Conservation (phyloP, 2,888 invertebrate genomes). For the Drosophila rubida region DNA sequence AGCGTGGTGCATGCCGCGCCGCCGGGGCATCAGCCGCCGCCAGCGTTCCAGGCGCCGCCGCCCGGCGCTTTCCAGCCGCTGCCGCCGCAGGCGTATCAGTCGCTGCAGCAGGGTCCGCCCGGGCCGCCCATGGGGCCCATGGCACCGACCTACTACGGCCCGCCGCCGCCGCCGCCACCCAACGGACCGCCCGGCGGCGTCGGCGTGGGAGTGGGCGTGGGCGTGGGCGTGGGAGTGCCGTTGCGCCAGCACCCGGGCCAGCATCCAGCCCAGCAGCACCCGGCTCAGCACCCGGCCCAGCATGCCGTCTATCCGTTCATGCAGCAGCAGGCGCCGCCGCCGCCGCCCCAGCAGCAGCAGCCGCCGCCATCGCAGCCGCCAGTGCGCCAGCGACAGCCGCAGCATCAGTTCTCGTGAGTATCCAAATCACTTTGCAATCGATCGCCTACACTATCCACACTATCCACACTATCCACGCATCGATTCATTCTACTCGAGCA, state of each 20-base stretch:
- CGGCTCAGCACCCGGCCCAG: constrained; percentile 46
- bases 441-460: too few relatives aligned
- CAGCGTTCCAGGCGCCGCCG: constrained; percentile 82
- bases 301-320: constrained; percentile 84
- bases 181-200: constrained; percentile 60
- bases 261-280: constrained; percentile 70
- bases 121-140: constrained; percentile 81
- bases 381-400: constrained; percentile 82
- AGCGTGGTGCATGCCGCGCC: constrained; percentile 69
- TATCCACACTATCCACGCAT: too few relatives aligned
- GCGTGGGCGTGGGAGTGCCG: constrained; percentile 66
- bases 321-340: constrained; percentile 83
- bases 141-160: constrained; percentile 69
- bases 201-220: constrained; percentile 69
- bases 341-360: constrained; percentile 72
- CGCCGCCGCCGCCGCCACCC: constrained; percentile 80
- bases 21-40: constrained; percentile 65
- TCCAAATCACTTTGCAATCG: too few relatives aligned
- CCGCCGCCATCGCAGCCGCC: constrained; percentile 65
- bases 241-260: constrained; percentile 83
- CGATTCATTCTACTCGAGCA: too few relatives aligned
- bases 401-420: constrained; percentile 83
- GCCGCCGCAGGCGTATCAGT: constrained; percentile 86
- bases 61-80: constrained; percentile 84
- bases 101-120: constrained; percentile 78